phyloP scores from a whole-genome alignment of 2,888 invertebrate species.

The Megastigmus dorsalis region DNA sequence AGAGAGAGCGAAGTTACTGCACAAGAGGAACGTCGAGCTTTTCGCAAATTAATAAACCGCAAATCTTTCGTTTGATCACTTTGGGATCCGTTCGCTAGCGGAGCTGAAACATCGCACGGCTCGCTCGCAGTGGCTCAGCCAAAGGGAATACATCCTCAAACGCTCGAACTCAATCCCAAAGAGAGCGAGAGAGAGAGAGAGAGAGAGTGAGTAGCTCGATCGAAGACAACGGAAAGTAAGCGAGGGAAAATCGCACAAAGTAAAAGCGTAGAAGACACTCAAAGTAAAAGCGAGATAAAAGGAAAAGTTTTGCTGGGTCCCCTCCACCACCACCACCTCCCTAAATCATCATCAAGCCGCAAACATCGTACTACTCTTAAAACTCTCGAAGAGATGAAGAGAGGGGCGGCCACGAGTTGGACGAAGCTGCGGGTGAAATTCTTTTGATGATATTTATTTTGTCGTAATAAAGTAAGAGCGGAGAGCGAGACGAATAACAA shows the following conservation, averaged over 20 bases:
- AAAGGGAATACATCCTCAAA: slow-evolving; percentile 15
- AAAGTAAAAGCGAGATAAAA: slow-evolving; percentile 33
- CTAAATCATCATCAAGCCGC: slow-evolving; percentile 19
- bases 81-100: too few relatives aligned
- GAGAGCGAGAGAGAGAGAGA: neutral
- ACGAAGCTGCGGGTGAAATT: too few relatives aligned
- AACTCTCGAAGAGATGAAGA: neutral
- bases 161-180: neutral
- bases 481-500: neutral
- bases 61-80: slow-evolving; percentile 18
- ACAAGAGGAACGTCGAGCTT: too few relatives aligned
- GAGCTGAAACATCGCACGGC: too few relatives aligned
- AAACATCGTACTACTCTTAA: neutral
- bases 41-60: slow-evolving; percentile 35
- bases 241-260: slow-evolving; percentile 23
- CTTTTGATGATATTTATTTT: too few relatives aligned
- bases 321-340: neutral
- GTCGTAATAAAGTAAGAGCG: slow-evolving; percentile 11
- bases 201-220: neutral
- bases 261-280: slow-evolving; percentile 27
- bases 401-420: neutral
- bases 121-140: neutral
- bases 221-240: slow-evolving; percentile 23
- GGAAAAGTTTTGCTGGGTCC: slow-evolving; percentile 19
- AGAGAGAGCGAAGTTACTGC: too few relatives aligned